Percentiles rank a stretch among this genome's conserved stretches.
Evolutionary conservation across 2,888 invertebrate genomes (phyloP).

Genomic region (Melieria picta): DNA sequence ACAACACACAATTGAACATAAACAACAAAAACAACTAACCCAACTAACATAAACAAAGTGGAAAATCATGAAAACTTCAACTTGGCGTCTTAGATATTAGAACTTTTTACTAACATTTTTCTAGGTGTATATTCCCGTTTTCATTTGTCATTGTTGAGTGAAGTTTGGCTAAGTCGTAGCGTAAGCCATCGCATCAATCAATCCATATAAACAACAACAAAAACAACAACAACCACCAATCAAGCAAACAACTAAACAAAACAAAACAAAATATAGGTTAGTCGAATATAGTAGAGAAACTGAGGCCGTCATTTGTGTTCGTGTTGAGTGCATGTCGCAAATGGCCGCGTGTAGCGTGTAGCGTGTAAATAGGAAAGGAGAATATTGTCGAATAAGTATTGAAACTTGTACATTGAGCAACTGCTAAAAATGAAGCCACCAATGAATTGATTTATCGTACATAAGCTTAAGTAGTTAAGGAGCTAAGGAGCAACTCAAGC

Average conservation of each 20-base stretch:
- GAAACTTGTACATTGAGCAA: slow-evolving; percentile 27
- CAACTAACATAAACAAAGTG: too few species aligned
- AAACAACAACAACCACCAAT: neutral
- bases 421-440: slow-evolving; percentile 33
- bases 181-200: neutral
- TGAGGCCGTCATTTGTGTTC: neutral
- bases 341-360: too few species aligned
- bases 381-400: neutral
- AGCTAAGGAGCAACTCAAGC: neutral
- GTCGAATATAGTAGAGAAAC: neutral
- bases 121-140: neutral
- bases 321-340: too few species aligned
- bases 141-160: neutral
- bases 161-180: neutral
- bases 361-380: neutral
- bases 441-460: slow-evolving; percentile 29
- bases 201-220: neutral
- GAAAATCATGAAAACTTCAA: too few species aligned
- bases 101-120: neutral
- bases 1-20: slow-evolving; percentile 15
- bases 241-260: neutral
- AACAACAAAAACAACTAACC: neutral
- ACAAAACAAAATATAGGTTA: neutral
- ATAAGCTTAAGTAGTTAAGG: neutral
- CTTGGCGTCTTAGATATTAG: too few species aligned